phyloP scores from a whole-genome alignment of 2,113 vertebrate genomes.

The Pygoscelis antarcticus region DNA sequence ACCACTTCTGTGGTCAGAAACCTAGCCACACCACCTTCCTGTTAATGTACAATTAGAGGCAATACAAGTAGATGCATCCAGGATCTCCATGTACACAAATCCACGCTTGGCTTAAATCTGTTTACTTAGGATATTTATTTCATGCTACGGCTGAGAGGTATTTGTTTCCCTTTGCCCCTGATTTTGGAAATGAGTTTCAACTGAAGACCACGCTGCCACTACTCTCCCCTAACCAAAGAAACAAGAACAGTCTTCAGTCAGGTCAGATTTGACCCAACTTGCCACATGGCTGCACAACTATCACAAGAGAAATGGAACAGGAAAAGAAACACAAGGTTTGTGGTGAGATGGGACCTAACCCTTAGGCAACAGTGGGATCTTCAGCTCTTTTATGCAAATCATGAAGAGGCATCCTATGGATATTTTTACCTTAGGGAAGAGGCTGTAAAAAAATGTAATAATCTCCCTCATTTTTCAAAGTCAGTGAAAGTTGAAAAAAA shows the following conservation, averaged over 20 bases:
- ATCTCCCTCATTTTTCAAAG: neutral
- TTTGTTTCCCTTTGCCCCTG: neutral
- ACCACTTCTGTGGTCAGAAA: neutral
- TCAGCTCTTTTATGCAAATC: neutral
- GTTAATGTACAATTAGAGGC: neutral
- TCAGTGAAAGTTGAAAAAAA: neutral
- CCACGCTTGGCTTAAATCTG: neutral
- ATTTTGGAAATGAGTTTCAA: neutral
- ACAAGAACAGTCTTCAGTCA: neutral
- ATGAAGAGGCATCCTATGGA: neutral
- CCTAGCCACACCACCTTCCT: neutral
- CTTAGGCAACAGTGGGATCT: neutral
- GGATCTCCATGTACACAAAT: neutral
- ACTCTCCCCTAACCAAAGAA: neutral
- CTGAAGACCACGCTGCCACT: neutral
- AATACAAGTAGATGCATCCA: neutral
- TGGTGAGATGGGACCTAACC: neutral
- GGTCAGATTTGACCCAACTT: neutral
- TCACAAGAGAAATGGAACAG: neutral
- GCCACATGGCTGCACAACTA: neutral
- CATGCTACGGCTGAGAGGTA: neutral
- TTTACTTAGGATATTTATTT: neutral
- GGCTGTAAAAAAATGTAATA: neutral
- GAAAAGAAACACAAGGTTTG: neutral
- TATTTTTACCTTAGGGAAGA: neutral